phyloP scores from a whole-genome alignment of 2,797 vertebrate genomes.

The Phyllotis vaccarum region DNA sequence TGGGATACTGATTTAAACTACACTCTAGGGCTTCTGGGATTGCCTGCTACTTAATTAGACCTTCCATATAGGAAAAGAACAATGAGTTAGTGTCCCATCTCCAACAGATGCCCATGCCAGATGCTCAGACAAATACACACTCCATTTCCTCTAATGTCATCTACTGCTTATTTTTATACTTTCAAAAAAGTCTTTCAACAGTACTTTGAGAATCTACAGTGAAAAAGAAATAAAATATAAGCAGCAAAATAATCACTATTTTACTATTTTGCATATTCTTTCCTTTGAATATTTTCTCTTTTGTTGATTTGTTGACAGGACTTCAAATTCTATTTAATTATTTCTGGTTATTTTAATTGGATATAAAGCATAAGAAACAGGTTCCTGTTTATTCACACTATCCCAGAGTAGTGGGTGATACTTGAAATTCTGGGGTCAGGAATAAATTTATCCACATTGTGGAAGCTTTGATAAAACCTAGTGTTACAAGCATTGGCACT shows the following conservation, averaged over 20 bases:
- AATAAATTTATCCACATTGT: neutral
- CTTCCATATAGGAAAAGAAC: conserved; percentile 68
- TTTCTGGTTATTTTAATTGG: neutral
- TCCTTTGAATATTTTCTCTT: neutral
- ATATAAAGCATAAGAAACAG: neutral
- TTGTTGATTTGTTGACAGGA: neutral
- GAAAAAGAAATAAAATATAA: conserved; percentile 39
- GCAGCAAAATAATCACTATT: conserved; percentile 1
- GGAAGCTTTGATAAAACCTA: neutral
- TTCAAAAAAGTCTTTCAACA: conserved; percentile 49
- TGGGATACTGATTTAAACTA: conserved; percentile 69
- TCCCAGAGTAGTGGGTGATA: neutral
- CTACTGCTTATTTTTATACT: conserved; percentile 72
- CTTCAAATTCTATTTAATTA: neutral
- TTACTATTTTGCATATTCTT: neutral
- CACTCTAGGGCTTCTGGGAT: conserved; percentile 66
- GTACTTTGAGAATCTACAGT: conserved; percentile 41
- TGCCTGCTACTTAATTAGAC: conserved; percentile 80
- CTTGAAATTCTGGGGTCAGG: neutral
- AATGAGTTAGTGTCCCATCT: conserved; percentile 67
- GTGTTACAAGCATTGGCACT: neutral
- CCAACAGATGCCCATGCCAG: conserved; percentile 77
- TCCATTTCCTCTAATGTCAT: conserved; percentile 64
- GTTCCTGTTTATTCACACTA: neutral
- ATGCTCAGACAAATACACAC: conserved; percentile 69